Conservation (phyloP, 2,113 vertebrate genomes). For the Zeus faber region DNA sequence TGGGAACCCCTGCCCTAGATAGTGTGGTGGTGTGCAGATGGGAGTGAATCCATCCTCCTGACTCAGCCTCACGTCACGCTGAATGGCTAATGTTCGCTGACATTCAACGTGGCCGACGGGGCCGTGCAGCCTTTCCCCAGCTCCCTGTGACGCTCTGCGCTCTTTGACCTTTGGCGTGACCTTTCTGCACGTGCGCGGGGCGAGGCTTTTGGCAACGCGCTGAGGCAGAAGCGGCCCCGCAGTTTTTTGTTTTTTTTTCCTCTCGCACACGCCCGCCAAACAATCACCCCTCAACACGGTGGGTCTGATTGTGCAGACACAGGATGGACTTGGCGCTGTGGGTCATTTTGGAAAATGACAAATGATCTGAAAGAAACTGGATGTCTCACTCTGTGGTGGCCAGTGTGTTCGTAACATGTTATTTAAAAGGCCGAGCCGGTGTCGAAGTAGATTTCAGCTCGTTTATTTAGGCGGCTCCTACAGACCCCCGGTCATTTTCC, state of each 20-base stretch:
- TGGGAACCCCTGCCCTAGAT: conserved; percentile 26
- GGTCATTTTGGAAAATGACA: conserved; percentile 49
- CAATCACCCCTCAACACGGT: no score
- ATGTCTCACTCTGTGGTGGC: background rate
- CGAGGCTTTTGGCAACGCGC: conserved; percentile 47
- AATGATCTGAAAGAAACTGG: conserved; percentile 1
- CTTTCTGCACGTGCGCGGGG: conserved; percentile 33
- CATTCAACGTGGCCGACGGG: conserved; percentile 62
- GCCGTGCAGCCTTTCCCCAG: conserved; percentile 43
- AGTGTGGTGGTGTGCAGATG: conserved; percentile 39
- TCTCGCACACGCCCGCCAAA: no score
- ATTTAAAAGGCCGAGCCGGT: no score
- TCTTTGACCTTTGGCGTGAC: conserved; percentile 37
- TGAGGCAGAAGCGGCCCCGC: no score
- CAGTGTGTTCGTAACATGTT: no score
- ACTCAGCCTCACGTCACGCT: conserved; percentile 40
- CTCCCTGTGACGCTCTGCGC: conserved; percentile 21
- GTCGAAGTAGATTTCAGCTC: no score
- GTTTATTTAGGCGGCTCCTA: no score
- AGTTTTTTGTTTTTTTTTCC: no score
- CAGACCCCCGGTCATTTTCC: no score
- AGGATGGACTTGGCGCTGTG: no score
- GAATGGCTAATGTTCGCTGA: conserved; percentile 54
- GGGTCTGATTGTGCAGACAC: conserved; percentile 22
- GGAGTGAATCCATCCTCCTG: conserved; percentile 31